Conservation (phyloP, 2,888 invertebrate genomes). For the Tanytarsus gracilentus region DNA sequence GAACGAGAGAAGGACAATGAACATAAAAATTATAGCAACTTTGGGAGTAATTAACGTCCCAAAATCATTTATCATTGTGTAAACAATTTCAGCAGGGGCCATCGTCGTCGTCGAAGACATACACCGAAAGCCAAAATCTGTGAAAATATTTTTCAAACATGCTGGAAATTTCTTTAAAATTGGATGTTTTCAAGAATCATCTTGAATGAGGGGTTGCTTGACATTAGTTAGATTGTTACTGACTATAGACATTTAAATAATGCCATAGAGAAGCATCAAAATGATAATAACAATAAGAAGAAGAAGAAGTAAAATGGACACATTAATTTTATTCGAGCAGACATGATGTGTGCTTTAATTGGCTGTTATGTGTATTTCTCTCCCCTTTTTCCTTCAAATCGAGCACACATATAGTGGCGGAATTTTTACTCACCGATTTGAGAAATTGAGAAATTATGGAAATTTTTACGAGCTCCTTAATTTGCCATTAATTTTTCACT, state of each 20-base stretch:
- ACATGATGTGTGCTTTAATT: slow-evolving; percentile 29
- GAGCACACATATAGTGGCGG: too few relatives aligned
- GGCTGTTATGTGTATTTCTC: slow-evolving; percentile 19
- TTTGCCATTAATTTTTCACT: slow-evolving; percentile 3
- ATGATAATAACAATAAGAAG: slow-evolving; percentile 12
- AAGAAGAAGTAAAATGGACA: slow-evolving; percentile 13
- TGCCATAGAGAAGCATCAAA: not conserved
- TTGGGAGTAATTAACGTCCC: slow-evolving; percentile 40
- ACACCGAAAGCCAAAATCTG: not conserved
- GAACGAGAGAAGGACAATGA: slow-evolving; percentile 3
- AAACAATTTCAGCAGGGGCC: too few relatives aligned
- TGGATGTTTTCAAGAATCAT: too few relatives aligned
- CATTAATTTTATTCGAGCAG: slow-evolving; percentile 24
- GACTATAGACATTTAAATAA: not conserved
- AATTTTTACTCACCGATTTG: too few relatives aligned
- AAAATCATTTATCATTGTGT: slow-evolving; percentile 39
- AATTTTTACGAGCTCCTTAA: slow-evolving; percentile 20
- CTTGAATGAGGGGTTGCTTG: too few relatives aligned
- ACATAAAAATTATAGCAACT: slow-evolving; percentile 36
- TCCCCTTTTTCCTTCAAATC: too few relatives aligned
- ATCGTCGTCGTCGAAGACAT: too few relatives aligned
- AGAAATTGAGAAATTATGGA: slow-evolving; percentile 12
- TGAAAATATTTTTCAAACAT: not conserved
- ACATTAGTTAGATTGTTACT: not conserved
- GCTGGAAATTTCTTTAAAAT: too few relatives aligned